These are phyloP conservation scores for Crossaster papposus DNA, from an alignment of 53 echinoderm and acorn worm genomes.

Conservation along the genomic window DNA sequence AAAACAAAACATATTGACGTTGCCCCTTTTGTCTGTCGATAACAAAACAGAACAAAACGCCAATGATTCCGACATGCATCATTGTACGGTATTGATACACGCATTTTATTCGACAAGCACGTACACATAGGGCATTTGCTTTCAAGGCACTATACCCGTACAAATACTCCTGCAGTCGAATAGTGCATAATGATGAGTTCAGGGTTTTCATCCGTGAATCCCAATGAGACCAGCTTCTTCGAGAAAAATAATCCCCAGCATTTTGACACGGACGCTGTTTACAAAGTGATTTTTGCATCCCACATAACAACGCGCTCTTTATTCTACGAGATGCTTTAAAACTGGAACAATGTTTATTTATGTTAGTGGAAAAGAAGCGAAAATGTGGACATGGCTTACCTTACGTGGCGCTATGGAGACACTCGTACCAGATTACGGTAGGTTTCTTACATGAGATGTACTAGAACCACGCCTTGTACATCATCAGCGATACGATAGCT, in stretches of 20 bases:
- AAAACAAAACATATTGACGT: no score
- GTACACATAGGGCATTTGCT: not conserved
- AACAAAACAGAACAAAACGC: no score
- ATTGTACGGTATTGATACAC: no score
- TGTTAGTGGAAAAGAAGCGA: not conserved
- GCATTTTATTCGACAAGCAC: no score
- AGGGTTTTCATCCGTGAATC: not conserved
- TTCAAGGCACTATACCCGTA: not conserved
- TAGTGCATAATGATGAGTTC: not conserved
- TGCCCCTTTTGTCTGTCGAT: no score
- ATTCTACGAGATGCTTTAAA: not conserved
- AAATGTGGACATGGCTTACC: not conserved
- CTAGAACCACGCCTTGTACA: constrained; percentile 44
- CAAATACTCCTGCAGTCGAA: not conserved
- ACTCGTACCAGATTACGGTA: not conserved
- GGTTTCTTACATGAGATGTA: constrained; percentile 26
- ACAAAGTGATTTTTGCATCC: not conserved
- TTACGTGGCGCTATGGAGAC: constrained; percentile 22
- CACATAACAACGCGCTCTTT: not conserved
- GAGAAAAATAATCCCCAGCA: not conserved
- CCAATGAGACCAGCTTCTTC: not conserved
- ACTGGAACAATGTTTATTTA: not conserved
- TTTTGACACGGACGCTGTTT: not conserved
- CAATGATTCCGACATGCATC: no score
- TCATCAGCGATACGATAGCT: not conserved